Conservation (phyloP, 2,888 invertebrate species). For the Nasonovia ribisnigri region DNA sequence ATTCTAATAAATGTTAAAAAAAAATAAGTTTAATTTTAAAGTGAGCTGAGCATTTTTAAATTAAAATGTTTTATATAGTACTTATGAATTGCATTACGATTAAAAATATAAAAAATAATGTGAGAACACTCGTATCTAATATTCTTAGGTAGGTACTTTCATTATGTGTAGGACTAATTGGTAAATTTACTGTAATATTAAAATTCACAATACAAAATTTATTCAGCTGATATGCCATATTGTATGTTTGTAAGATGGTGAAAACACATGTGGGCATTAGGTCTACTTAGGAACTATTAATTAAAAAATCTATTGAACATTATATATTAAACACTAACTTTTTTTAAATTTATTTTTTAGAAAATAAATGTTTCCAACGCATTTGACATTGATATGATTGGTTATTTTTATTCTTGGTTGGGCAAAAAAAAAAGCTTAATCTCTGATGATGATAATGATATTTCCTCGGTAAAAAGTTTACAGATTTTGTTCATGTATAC, state of each 20-base stretch:
- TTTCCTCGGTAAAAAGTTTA: not conserved
- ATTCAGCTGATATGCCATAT: not conserved
- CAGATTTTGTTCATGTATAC: not conserved
- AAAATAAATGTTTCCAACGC: slow-evolving; percentile 47
- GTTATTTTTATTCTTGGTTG: slow-evolving; percentile 22
- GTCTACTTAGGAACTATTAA: not conserved
- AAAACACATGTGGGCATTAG: not conserved
- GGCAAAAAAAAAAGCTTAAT: not conserved
- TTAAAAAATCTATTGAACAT: not conserved
- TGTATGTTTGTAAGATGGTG: not conserved
- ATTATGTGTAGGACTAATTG: not conserved
- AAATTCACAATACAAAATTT: not conserved
- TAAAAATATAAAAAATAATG: not conserved
- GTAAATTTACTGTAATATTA: not conserved
- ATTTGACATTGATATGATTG: slow-evolving; percentile 55
- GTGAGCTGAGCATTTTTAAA: not conserved
- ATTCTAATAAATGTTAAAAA: no score
- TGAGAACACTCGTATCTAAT: not conserved
- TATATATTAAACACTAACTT: not conserved
- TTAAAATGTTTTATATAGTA: not conserved
- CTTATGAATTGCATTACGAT: not conserved
- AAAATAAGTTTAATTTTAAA: not conserved
- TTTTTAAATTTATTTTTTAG: slow-evolving; percentile 31
- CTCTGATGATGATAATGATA: not conserved
- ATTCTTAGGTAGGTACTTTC: not conserved